Conservation (phyloP, 2,113 vertebrate genomes). For the Rhinolophus ferrumequinum region DNA sequence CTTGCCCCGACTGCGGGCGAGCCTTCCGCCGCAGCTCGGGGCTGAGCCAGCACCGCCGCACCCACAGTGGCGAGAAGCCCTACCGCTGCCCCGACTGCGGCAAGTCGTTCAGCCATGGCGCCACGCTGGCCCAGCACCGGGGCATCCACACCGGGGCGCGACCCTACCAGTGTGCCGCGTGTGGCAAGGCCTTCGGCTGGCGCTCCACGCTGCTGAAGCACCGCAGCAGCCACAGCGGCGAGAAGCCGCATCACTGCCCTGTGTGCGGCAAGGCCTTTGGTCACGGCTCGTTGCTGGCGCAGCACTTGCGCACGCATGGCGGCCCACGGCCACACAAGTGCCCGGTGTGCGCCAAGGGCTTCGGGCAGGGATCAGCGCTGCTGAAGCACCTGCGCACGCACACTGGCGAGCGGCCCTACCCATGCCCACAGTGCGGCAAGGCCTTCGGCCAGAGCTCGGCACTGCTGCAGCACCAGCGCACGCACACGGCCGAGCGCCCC, state of each 20-base stretch:
- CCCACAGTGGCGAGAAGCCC: slow-evolving; percentile 89
- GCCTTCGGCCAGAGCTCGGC: slow-evolving; percentile 78
- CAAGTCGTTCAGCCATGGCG: slow-evolving; percentile 87
- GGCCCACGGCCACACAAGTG: slow-evolving; percentile 79
- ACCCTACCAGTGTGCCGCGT: slow-evolving; percentile 77
- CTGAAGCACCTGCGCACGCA: slow-evolving; percentile 79
- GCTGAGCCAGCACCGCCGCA: slow-evolving; percentile 89
- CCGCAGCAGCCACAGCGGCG: slow-evolving; percentile 78
- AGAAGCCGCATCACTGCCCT: slow-evolving; percentile 77
- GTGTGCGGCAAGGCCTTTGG: slow-evolving; percentile 79
- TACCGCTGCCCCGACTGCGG: slow-evolving; percentile 86
- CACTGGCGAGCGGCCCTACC: slow-evolving; percentile 78
- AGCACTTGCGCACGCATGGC: slow-evolving; percentile 78
- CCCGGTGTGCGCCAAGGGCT: slow-evolving; percentile 75
- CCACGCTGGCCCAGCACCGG: slow-evolving; percentile 89
- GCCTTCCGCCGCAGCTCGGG: slow-evolving; percentile 91
- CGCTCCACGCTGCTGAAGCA: slow-evolving; percentile 79
- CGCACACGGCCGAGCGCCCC: slow-evolving; percentile 79
- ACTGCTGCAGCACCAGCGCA: slow-evolving; percentile 79
- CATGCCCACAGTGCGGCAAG: slow-evolving; percentile 78
- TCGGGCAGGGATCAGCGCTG: slow-evolving; percentile 73
- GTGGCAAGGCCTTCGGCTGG: slow-evolving; percentile 80
- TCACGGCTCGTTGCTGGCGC: slow-evolving; percentile 73
- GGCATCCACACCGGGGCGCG: slow-evolving; percentile 85
- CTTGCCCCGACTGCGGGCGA: slow-evolving; percentile 87